A percentile compares a stretch with the other conserved stretches of the same genome.
Conservation (phyloP, 2,888 invertebrate genomes). For the Habrosyne pyritoides region DNA sequence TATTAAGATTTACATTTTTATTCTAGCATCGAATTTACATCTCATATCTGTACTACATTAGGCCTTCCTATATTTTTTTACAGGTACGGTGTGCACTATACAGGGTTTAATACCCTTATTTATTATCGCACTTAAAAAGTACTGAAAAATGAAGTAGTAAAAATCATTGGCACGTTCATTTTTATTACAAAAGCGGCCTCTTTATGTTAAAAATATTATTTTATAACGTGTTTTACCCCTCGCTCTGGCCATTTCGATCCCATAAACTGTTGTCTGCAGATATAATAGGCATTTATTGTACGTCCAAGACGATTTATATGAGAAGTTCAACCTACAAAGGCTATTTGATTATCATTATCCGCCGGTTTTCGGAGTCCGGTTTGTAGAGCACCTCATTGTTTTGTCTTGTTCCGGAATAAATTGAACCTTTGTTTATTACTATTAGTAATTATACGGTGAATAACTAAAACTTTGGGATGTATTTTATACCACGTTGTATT, state of each 20-base stretch:
- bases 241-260: slow-evolving; percentile 12
- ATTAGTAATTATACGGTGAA: too few species aligned
- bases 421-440: background rate
- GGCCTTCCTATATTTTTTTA: too few species aligned
- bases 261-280: slow-evolving; percentile 20
- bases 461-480: too few species aligned
- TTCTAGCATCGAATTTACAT: background rate
- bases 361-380: slow-evolving; percentile 14
- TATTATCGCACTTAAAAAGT: background rate
- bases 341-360: slow-evolving; percentile 37
- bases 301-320: slow-evolving; percentile 28
- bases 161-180: slow-evolving; percentile 25
- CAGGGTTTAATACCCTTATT: background rate
- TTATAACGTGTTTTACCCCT: slow-evolving; percentile 20
- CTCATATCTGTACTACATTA: too few species aligned
- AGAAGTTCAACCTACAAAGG: slow-evolving; percentile 29
- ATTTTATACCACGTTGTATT: too few species aligned
- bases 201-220: slow-evolving; percentile 35
- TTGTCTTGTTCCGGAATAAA: slow-evolving; percentile 20
- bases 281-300: slow-evolving; percentile 23
- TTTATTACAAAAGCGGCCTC: slow-evolving; percentile 35
- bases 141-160: background rate
- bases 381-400: slow-evolving; percentile 16
- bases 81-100: too few species aligned
- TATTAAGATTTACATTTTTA: background rate